These are phyloP conservation scores for Scaptomyza graminum DNA, from an alignment of 1,140 invertebrate genomes.

Conservation along the genomic window DNA sequence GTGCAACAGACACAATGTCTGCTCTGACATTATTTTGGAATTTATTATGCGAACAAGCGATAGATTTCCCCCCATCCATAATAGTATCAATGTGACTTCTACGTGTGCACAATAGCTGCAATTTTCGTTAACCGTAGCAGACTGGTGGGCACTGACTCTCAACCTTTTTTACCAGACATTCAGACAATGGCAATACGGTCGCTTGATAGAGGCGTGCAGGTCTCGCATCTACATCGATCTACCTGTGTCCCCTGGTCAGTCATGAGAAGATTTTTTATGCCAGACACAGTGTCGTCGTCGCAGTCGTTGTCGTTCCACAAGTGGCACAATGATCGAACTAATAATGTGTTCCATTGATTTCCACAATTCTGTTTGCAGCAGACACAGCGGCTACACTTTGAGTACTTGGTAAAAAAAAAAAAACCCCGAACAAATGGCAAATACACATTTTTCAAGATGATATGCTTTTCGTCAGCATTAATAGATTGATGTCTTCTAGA, in stretches of 20 bases:
- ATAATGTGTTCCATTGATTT: constrained; percentile 58
- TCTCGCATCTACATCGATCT: constrained; percentile 54
- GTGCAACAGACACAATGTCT: constrained; percentile 61
- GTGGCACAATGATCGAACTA: constrained; percentile 67
- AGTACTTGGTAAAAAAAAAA: constrained; percentile 28
- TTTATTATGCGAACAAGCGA: constrained; percentile 61
- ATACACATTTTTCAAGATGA: constrained; percentile 57
- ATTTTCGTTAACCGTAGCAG: constrained; percentile 60
- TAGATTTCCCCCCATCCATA: constrained; percentile 33
- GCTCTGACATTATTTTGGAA: constrained; percentile 43
- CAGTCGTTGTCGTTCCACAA: constrained; percentile 37
- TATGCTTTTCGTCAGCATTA: constrained; percentile 40
- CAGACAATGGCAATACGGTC: constrained; percentile 64
- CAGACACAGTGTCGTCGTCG: constrained; percentile 74
- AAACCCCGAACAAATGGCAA: constrained; percentile 11
- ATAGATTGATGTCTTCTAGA: constrained; percentile 18
- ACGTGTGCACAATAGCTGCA: constrained; percentile 56
- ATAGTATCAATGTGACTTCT: constrained; percentile 65
- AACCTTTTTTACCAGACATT: constrained; percentile 22
- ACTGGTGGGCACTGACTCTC: constrained; percentile 55
- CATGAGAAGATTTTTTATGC: constrained; percentile 71
- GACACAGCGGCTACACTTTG: constrained; percentile 38
- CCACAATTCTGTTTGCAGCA: constrained; percentile 43
- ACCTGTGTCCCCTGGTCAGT: constrained; percentile 42
- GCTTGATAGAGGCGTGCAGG: constrained; percentile 83